Conservation (phyloP, 2,113 vertebrate species). For the Platysternon megacephalum region DNA sequence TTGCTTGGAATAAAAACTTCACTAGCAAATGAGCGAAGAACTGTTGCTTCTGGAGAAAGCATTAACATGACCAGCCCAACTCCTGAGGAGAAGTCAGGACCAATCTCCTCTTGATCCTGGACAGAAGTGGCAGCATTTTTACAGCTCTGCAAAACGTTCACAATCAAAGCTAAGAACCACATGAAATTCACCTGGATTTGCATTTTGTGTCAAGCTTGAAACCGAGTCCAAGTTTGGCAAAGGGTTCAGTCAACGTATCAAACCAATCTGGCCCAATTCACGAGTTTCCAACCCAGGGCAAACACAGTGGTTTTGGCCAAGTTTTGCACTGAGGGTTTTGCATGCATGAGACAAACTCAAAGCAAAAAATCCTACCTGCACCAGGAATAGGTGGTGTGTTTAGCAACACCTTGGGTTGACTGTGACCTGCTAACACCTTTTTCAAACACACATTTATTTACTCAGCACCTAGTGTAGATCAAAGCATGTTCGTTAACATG, state of each 20-base stretch:
- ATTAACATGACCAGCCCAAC: background rate
- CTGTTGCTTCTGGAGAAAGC: background rate
- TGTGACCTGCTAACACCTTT: background rate
- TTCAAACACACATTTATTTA: background rate
- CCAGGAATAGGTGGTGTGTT: background rate
- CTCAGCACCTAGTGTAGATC: background rate
- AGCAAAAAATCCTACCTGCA: constrained; percentile 20
- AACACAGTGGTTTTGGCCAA: constrained; percentile 16
- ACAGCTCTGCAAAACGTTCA: background rate
- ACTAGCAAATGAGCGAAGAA: constrained; percentile 22
- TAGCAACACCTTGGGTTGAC: background rate
- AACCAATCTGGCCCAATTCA: background rate
- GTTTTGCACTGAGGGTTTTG: background rate
- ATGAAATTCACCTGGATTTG: background rate
- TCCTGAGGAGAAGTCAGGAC: background rate
- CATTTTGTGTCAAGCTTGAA: constrained; percentile 30
- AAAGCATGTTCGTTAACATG: background rate
- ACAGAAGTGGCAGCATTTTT: background rate
- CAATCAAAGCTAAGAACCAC: constrained; percentile 17
- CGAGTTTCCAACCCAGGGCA: constrained; percentile 10
- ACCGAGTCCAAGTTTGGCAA: background rate
- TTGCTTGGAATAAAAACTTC: background rate
- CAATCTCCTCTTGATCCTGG: background rate
- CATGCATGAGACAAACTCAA: background rate
- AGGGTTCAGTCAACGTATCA: background rate